Evolutionary conservation across 2,888 invertebrate species (phyloP).

Genomic region (Platynereis dumerilii): DNA sequence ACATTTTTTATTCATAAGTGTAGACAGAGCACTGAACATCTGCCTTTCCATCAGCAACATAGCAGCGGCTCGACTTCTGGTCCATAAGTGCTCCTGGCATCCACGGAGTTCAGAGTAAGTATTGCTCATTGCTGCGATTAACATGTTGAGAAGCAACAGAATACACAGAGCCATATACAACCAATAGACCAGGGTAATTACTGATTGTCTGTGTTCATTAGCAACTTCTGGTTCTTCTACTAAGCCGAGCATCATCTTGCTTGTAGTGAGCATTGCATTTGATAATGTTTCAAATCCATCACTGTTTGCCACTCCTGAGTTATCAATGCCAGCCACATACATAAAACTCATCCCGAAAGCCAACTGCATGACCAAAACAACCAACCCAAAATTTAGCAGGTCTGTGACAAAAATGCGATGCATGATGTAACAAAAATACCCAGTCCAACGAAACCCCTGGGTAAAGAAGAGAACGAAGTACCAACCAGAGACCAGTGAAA

Average conservation of each 20-base stretch:
- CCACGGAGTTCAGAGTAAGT: constrained; percentile 5
- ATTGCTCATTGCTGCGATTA: constrained; percentile 21
- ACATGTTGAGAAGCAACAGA: constrained; percentile 18
- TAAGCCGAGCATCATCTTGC: constrained; percentile 13
- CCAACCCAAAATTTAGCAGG: constrained; percentile 9
- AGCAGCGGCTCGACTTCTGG: too few species aligned
- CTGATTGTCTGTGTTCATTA: background rate
- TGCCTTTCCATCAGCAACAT: constrained; percentile 5
- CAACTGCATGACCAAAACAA: background rate
- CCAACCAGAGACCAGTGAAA: constrained; percentile 8
- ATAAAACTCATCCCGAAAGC: constrained; percentile 6
- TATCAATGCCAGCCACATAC: too few species aligned
- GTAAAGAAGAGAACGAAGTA: constrained; percentile 13
- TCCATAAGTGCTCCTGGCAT: background rate
- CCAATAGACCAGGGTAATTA: background rate
- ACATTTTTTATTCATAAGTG: too few species aligned
- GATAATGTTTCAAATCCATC: background rate
- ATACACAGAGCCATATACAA: background rate
- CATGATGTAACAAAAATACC: constrained; percentile 15
- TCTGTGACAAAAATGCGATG: constrained; percentile 17
- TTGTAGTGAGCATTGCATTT: constrained; percentile 1
- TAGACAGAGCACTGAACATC: too few species aligned
- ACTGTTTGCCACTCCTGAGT: background rate
- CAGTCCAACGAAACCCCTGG: background rate
- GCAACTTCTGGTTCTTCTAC: background rate